These are phyloP conservation scores for Procapra przewalskii DNA, from an alignment of 2,113 vertebrate species.

Conservation along the genomic window DNA sequence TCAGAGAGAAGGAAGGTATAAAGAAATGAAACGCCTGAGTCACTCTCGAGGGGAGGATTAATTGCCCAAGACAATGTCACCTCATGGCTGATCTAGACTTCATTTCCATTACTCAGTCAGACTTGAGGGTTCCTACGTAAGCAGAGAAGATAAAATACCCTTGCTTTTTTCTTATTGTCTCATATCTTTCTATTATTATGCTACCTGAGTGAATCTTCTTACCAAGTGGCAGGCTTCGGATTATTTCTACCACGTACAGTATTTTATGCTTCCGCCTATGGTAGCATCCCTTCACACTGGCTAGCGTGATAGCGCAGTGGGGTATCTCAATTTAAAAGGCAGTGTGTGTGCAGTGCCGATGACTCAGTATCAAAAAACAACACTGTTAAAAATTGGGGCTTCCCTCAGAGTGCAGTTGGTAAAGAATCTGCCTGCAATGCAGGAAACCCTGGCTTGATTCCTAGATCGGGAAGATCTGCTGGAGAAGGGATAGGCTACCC, in stretches of 20 bases:
- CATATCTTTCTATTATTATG: not conserved
- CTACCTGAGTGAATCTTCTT: not conserved
- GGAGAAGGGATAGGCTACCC: not conserved
- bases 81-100: too few species aligned
- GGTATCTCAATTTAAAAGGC: not conserved
- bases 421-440: not conserved
- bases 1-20: fast-evolving
- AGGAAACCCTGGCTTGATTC: not conserved
- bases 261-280: not conserved
- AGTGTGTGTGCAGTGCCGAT: too few species aligned
- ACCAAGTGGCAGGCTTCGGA: not conserved
- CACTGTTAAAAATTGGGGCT: not conserved
- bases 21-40: fast-evolving
- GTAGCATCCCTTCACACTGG: fast-evolving
- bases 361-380: not conserved
- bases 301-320: fast-evolving
- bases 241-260: fast-evolving
- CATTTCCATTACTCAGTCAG: fast-evolving
- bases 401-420: not conserved
- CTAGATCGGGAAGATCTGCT: fast-evolving
- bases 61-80: not conserved
- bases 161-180: not conserved
- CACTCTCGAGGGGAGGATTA: not conserved
- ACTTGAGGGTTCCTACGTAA: not conserved
- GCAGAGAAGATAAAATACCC: too few species aligned